A percentile compares a stretch with the other conserved stretches of the same genome.
phyloP scores from a whole-genome alignment of 2,797 vertebrate genomes.

The Sebastes vulpes region DNA sequence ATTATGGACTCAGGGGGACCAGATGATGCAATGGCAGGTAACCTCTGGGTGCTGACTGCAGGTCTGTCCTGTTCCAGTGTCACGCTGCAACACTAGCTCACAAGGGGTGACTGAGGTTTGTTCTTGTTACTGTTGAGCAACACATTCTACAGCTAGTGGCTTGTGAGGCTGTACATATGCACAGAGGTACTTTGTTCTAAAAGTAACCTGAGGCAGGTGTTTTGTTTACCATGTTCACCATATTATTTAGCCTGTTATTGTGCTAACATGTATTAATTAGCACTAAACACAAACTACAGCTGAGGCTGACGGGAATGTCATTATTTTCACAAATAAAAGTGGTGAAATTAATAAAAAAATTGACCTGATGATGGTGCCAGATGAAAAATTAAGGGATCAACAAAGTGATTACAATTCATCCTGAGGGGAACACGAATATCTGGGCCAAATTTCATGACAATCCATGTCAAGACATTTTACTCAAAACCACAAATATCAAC shows the following conservation, averaged over 20 bases:
- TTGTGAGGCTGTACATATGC: not conserved
- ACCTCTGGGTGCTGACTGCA: conserved; percentile 18
- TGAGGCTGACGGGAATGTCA: not conserved
- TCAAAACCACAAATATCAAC: not conserved
- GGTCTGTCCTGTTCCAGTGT: not conserved
- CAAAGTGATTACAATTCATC: no score
- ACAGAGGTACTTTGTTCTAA: not conserved
- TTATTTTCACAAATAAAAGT: not conserved
- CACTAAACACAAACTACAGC: not conserved
- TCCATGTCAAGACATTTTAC: not conserved
- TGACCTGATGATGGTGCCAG: not conserved
- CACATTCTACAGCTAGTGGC: not conserved
- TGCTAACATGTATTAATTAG: not conserved
- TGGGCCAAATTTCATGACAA: not conserved
- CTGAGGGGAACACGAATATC: not conserved
- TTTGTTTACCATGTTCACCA: not conserved
- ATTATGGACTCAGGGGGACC: conserved; percentile 1
- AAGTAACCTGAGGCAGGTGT: not conserved
- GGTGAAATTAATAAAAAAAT: not conserved
- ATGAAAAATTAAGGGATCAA: not conserved
- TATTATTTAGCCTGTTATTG: not conserved
- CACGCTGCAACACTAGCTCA: not conserved
- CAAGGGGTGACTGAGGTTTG: not conserved
- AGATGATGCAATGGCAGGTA: conserved; percentile 58
- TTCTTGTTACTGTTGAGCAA: not conserved